phyloP scores from a whole-genome alignment of 37 sponge, comb jelly and placozoan species.

The Ianthella basta region DNA sequence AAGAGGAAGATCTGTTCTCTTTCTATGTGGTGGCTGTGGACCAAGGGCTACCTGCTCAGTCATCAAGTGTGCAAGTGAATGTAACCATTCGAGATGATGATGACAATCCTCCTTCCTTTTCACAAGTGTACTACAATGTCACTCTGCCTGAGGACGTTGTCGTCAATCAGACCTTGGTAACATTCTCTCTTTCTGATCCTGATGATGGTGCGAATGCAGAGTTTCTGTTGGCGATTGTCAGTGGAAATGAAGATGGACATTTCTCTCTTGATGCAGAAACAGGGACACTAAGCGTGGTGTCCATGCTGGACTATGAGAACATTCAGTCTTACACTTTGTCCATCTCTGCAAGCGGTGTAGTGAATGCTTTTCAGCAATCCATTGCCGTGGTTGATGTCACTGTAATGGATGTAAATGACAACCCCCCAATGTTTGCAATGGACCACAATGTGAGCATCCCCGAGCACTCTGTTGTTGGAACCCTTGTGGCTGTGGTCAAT shows the following conservation, averaged over 20 bases:
- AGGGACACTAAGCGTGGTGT: not conserved
- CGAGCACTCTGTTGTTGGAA: not conserved
- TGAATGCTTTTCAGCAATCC: not conserved
- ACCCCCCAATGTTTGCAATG: slow-evolving; percentile 52
- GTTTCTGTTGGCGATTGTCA: not conserved
- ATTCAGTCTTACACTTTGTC: not conserved
- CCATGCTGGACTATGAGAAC: slow-evolving; percentile 19
- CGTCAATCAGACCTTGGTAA: not conserved
- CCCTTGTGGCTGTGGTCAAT: not conserved
- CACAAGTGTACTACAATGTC: slow-evolving; percentile 12
- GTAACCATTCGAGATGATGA: slow-evolving; percentile 25
- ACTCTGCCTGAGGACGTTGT: slow-evolving; percentile 17
- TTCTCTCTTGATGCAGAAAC: not conserved
- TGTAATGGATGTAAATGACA: slow-evolving; percentile 50
- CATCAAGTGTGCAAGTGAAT: not conserved
- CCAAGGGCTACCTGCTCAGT: slow-evolving; percentile 14
- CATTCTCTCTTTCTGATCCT: not conserved
- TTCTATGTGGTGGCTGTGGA: slow-evolving; percentile 35
- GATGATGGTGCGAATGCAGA: slow-evolving; percentile 2
- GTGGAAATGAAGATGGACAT: slow-evolving; percentile 15
- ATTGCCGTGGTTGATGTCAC: not conserved
- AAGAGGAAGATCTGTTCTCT: not conserved
- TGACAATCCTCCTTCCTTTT: slow-evolving; percentile 50
- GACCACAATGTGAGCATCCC: not conserved
- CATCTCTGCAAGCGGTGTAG: not conserved